Evolutionary conservation across 2,888 invertebrate genomes (phyloP), one percentile per base, ranked within the genome.

Genomic region (Ametastegia equiseti): DNA sequence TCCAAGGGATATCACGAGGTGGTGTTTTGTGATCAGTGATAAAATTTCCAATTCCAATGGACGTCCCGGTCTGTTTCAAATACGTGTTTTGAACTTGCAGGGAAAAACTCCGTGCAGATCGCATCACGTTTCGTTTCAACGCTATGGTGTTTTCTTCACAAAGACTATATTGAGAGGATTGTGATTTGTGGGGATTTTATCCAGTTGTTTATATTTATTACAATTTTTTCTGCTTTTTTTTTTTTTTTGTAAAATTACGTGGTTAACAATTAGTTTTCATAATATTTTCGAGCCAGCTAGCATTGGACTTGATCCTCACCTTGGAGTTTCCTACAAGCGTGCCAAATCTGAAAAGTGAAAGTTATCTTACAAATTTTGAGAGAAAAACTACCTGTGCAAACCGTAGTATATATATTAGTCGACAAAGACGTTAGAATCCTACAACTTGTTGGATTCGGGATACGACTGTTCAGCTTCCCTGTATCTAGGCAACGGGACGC

Each of bases 371-470:
- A 54, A 75, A 75, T 11, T 75, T 15, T 19, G 54, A 50, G 33
- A 19, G 75, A 50, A 23, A 27, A 36, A 36, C 33, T 75, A 75
- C 75, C 75, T 75, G 75, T 50, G 75, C 1, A 75, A 36, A 75
- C 54, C 54, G n/a, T n/a, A 27, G 63, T 71, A 65, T n/a, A n/a
- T 6, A 39, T 39, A 30, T 67, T 39, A 11, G 9, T 42, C 11
- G 42, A 54, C 54, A 54, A 54, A 27, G 27, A 23, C 42, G 71
- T 30, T 23, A 30, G 30, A 73, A 54, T 36, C 54, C 75, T 36
- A 27, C 75, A 75, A 75, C 75, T 75, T 75, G 75, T 75, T 75
- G 75, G 75, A 75, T 54, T 75, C 54, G n/a, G 27, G 27, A 47
- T 30, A 15, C 15, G 71, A 45, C 19, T 71, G 71, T 47, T 71